Evolutionary conservation across 2,113 vertebrate species (phyloP).

Genomic region (Noctilio leporinus): DNA sequence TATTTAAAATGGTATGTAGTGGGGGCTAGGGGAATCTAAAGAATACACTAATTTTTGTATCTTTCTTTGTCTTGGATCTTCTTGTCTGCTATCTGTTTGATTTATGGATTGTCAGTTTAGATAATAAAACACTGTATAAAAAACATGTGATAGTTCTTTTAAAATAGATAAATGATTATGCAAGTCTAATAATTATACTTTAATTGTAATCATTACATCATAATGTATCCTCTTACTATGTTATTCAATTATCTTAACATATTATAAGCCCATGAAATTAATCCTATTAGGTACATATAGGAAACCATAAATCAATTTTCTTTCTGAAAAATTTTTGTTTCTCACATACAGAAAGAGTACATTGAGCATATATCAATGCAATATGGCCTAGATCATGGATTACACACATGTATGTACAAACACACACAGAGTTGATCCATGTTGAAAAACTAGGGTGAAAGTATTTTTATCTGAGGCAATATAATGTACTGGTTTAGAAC

Average conservation of each 20-base stretch:
- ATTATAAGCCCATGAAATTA: neutral
- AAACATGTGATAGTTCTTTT: neutral
- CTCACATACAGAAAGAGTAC: neutral
- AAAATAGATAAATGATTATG: neutral
- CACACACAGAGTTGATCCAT: neutral
- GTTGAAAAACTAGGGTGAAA: neutral
- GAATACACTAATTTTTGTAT: neutral
- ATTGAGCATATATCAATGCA: neutral
- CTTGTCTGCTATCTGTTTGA: neutral
- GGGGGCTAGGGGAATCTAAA: neutral
- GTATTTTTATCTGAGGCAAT: neutral
- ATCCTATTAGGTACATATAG: neutral
- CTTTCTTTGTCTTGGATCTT: neutral
- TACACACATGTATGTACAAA: neutral
- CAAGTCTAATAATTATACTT: neutral
- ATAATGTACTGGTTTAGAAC: neutral
- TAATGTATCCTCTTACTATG: neutral
- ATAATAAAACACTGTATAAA: neutral
- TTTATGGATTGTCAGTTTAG: neutral
- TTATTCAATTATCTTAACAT: neutral
- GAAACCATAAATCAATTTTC: neutral
- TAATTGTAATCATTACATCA: neutral
- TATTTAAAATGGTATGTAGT: neutral
- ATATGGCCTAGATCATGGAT: neutral
- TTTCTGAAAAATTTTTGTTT: neutral